These are phyloP conservation scores for Brachyhypopomus gauderio DNA, from an alignment of 2,113 vertebrate species.

Conservation along the genomic window DNA sequence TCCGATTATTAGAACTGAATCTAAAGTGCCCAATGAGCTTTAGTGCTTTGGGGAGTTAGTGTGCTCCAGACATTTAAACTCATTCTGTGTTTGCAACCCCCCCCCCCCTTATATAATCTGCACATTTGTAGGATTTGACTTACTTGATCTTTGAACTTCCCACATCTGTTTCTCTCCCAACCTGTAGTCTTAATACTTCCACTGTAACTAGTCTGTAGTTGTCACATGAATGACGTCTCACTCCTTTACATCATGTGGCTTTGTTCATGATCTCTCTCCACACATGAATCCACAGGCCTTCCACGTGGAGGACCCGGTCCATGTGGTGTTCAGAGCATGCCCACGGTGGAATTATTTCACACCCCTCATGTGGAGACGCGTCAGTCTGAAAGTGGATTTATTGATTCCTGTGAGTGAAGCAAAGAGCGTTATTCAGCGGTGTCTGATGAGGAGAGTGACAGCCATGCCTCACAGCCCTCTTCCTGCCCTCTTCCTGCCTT, in stretches of 20 bases:
- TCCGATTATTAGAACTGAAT: constrained; percentile 53
- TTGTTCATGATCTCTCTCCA: constrained; percentile 34
- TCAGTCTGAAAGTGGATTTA: constrained; percentile 71
- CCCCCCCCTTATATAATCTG: background rate
- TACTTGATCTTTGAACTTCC: background rate
- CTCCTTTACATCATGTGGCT: constrained; percentile 22
- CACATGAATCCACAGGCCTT: constrained; percentile 59
- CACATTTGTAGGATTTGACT: background rate
- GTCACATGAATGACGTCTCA: constrained; percentile 31
- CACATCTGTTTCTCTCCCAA: constrained; percentile 18
- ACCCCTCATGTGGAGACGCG: constrained; percentile 58
- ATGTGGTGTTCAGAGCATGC: constrained; percentile 68
- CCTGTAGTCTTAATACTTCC: constrained; percentile 7
- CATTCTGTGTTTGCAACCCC: background rate
- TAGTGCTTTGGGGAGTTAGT: background rate
- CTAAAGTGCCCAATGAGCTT: background rate
- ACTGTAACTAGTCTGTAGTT: constrained; percentile 8
- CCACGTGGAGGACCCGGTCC: constrained; percentile 60
- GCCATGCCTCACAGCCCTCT: too few species aligned
- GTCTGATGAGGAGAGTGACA: constrained; percentile 73
- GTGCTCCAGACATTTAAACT: background rate
- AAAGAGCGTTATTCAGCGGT: constrained; percentile 76
- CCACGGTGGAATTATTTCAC: constrained; percentile 64
- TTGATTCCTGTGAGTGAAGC: constrained; percentile 74
- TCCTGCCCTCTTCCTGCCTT: too few species aligned